Percentiles rank a stretch among this genome's conserved stretches.
Conservation (phyloP, 2,888 invertebrate genomes). For the Scelioninae gen. 2 region DNA sequence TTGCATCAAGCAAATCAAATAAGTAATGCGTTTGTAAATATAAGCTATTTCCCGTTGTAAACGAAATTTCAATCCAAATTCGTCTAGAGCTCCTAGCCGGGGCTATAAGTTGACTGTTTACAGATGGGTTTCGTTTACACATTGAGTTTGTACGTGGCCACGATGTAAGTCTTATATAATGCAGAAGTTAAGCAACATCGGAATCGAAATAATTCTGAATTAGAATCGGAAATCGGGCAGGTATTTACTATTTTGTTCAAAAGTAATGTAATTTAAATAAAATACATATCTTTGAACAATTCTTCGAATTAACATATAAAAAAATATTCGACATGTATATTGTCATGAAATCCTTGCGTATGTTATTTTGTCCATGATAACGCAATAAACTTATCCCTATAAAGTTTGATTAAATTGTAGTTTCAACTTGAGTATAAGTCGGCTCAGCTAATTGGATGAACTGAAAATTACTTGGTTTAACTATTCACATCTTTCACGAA, state of each 20-base stretch:
- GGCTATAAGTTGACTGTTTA: conserved; percentile 12
- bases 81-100: not conserved
- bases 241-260: too few relatives aligned
- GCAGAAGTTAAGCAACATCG: conserved; percentile 6
- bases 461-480: conserved; percentile 16
- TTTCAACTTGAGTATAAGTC: conserved; percentile 12
- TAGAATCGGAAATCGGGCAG: not conserved
- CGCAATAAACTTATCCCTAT: not conserved
- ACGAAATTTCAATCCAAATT: conserved; percentile 3
- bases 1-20: too few relatives aligned
- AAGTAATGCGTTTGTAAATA: not conserved
- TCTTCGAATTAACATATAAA: too few relatives aligned
- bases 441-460: conserved; percentile 10
- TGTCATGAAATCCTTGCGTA: too few relatives aligned
- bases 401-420: conserved; percentile 21
- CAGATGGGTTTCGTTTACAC: conserved; percentile 18
- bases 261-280: too few relatives aligned
- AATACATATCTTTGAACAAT: too few relatives aligned
- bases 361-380: conserved; percentile 6
- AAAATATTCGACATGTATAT: too few relatives aligned
- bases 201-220: too few relatives aligned
- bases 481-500: conserved; percentile 6
- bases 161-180: conserved; percentile 2
- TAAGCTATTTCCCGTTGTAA: conserved; percentile 4
- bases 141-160: conserved; percentile 14